Percentiles rank a stretch among this genome's conserved stretches.
phyloP scores from a whole-genome alignment of 2,113 vertebrate species.

The Tretioscincus oriximinensis region DNA sequence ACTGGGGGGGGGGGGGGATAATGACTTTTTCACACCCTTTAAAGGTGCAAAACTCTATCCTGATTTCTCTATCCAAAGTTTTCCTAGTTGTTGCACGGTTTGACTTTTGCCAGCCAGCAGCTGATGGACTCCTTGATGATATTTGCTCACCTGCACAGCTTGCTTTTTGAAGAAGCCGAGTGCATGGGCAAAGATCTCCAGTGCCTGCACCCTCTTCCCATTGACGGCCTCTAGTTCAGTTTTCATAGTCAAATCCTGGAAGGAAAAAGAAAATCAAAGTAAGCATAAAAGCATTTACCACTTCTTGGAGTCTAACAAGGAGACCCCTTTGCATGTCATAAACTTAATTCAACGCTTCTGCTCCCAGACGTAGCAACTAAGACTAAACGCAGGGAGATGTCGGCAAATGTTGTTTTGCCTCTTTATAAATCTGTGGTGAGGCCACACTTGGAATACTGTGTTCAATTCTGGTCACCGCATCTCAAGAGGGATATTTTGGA shows the following conservation, averaged over 20 bases:
- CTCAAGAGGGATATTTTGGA: no score
- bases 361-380: not conserved
- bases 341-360: not conserved
- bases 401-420: no score
- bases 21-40: no score
- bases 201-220: constrained; percentile 82
- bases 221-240: constrained; percentile 91
- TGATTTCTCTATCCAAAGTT: no score
- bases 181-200: constrained; percentile 91
- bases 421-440: no score
- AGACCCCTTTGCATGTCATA: not conserved
- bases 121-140: not conserved
- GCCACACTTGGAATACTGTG: no score
- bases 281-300: not conserved
- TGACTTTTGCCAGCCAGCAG: no score
- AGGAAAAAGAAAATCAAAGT: not conserved
- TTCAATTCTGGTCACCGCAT: no score
- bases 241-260: constrained; percentile 81
- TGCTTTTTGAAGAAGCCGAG: constrained; percentile 91
- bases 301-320: not conserved
- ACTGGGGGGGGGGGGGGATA: no score
- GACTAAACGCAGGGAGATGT: no score
- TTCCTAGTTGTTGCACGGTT: no score
- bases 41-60: no score
- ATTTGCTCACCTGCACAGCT: constrained; percentile 82